phyloP scores from a whole-genome alignment of 2,113 vertebrate species.

The Pituophis catenifer region DNA sequence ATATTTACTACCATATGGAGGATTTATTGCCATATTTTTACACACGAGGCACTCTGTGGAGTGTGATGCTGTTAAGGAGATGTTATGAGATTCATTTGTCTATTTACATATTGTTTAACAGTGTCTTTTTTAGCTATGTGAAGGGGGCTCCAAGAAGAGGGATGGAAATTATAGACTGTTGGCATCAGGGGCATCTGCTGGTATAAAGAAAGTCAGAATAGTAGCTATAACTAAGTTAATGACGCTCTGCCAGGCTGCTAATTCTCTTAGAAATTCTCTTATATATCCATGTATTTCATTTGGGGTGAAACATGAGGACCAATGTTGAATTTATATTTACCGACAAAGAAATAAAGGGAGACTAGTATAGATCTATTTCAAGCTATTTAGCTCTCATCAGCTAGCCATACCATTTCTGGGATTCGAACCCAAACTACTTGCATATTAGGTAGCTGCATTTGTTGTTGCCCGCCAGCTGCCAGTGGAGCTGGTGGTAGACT shows the following conservation, averaged over 20 bases:
- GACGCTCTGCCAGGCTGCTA: neutral
- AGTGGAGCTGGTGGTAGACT: too few relatives aligned
- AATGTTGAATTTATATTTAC: too few relatives aligned
- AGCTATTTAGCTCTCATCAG: too few relatives aligned
- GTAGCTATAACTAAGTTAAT: neutral
- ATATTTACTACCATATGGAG: neutral
- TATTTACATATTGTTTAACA: neutral
- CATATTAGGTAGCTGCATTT: too few relatives aligned
- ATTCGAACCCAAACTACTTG: too few relatives aligned
- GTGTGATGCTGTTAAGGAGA: neutral
- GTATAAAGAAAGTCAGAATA: neutral
- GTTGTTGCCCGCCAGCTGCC: too few relatives aligned
- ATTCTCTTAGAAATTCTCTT: slow-evolving; percentile 23
- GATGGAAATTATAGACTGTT: neutral
- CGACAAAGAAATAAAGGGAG: too few relatives aligned
- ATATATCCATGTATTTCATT: slow-evolving; percentile 28
- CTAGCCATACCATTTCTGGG: too few relatives aligned
- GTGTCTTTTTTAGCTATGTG: neutral
- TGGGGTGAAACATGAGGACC: neutral
- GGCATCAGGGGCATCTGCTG: neutral
- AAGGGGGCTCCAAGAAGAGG: neutral
- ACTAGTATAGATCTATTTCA: too few relatives aligned
- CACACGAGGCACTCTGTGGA: neutral
- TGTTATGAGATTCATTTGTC: neutral
- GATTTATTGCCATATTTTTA: neutral